Evolutionary conservation across 2,888 invertebrate genomes (phyloP).

Genomic region (Lasioglossum calceatum): DNA sequence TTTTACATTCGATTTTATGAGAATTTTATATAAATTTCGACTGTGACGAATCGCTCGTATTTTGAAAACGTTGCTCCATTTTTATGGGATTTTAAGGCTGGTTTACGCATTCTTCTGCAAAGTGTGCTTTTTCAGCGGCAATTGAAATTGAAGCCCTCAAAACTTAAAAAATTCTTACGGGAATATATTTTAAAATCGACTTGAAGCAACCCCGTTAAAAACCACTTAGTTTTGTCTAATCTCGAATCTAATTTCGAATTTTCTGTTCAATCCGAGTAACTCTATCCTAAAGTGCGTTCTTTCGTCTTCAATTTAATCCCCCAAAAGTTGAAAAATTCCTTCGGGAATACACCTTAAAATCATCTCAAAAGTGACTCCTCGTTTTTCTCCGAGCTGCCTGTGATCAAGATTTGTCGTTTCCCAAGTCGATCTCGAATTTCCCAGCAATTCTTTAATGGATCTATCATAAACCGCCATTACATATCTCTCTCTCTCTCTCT

Average conservation of each 20-base stretch:
- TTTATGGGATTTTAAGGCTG: too few relatives aligned
- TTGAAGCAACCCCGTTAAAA: neutral
- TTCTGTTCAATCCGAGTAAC: neutral
- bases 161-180: neutral
- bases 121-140: too few relatives aligned
- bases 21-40: neutral
- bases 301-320: neutral
- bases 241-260: neutral
- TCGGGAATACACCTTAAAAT: neutral
- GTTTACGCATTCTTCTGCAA: too few relatives aligned
- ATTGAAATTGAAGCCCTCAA: neutral
- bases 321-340: neutral
- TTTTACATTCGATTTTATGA: neutral
- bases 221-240: neutral
- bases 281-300: neutral
- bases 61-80: too few relatives aligned
- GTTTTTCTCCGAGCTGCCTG: neutral
- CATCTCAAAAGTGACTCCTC: neutral
- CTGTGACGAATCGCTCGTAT: too few relatives aligned
- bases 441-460: neutral
- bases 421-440: neutral
- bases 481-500: neutral
- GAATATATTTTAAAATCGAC: neutral
- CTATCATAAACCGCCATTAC: neutral
- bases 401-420: neutral